Evolutionary conservation across 2,797 vertebrate species (phyloP).

Genomic region (Sebastes matsubarae): DNA sequence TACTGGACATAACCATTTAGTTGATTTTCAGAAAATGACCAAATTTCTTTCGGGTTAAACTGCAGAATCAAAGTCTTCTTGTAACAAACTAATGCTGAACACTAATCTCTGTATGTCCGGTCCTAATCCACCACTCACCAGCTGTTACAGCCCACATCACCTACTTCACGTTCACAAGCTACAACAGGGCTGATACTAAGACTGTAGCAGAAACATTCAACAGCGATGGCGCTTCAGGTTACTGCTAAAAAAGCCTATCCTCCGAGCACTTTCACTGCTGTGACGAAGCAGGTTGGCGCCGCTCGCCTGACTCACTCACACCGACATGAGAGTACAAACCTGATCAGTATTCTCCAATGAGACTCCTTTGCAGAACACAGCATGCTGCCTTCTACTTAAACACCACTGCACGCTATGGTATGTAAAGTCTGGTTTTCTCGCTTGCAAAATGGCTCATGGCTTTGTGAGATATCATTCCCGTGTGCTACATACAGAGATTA

Average conservation of each 20-base stretch:
- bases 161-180: not conserved
- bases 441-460: not conserved
- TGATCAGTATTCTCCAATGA: slow-evolving; percentile 53
- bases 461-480: not conserved
- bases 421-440: not conserved
- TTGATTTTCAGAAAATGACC: not conserved
- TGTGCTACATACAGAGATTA: slow-evolving; percentile 1
- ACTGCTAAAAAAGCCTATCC: slow-evolving; percentile 1
- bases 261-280: not conserved
- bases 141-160: not conserved
- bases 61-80: not conserved
- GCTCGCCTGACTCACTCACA: slow-evolving; percentile 19
- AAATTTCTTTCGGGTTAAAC: not conserved
- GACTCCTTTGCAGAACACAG: slow-evolving; percentile 6
- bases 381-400: slow-evolving; percentile 19
- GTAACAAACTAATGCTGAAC: not conserved
- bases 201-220: slow-evolving; percentile 8
- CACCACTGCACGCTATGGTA: not conserved
- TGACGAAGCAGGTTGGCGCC: slow-evolving; percentile 2
- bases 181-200: not conserved
- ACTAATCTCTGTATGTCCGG: not conserved
- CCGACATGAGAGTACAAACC: slow-evolving; percentile 12
- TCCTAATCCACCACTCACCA: not conserved
- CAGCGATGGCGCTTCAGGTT: not conserved
- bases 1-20: not conserved